Evolutionary conservation across 92 coral and sea anemone species (phyloP), one percentile per base, ranked within the genome.

Genomic region (Paramuricea clavata): DNA sequence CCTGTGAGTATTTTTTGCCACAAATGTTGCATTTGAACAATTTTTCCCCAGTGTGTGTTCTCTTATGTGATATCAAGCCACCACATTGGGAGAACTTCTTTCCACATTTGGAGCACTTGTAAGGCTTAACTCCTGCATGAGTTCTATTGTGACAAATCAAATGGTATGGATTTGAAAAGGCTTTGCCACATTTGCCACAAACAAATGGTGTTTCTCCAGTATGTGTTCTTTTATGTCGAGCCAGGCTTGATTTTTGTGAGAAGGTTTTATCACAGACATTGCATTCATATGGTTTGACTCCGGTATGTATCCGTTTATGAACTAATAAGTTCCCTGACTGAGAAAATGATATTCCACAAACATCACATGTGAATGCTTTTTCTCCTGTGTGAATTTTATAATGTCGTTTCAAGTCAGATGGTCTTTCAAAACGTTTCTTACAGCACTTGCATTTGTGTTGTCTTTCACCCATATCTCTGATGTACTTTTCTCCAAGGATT

Each of bases 51-150:
- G 69, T 61, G 17, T 61, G 69, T 7, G 16, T 19, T 61, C 15
- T 22, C 17, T 19, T 61, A 61, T 61, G 69, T 5, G 1, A 0
- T 23, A 9, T 22, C 69, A 61, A 22, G 13, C 17, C 15, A 7
- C 31, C 11, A 7, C 11, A 61, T 61, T 25, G 35, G 30, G 69
- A 23, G 19, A 23, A 61, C 17, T 19, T 22, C 88, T 95, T 95
- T 76, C 93, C 98, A 61, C 98, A 95, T 8, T 77, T 69, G 68
- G 65, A 81, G 57, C 98, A 95, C 81, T 95, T 93, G 34, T 93
- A 95, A 12, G 98, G 98, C 75, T 95, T 95, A 41, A 91, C 90
- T 7, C 97, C 97, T n/a, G 98, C 93, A 82, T 95, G 98, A 23
- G 98, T 95, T 78, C 97, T 93, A 47, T 91, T 95, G 83, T 95